Evolutionary conservation across 1,140 invertebrate species (phyloP).

Genomic region (Drosophila mayri): DNA sequence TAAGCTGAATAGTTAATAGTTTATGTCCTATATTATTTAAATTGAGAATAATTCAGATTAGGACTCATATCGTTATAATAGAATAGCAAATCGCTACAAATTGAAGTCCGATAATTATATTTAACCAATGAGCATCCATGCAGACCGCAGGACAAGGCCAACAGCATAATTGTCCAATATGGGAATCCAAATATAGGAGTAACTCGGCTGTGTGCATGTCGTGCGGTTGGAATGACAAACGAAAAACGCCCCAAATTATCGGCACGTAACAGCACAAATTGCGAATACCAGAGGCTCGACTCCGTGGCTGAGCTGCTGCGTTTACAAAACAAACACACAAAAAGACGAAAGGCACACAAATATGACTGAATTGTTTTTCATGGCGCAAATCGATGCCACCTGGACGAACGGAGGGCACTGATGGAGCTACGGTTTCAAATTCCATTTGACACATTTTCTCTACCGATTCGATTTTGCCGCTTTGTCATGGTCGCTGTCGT

Average conservation of each 20-base stretch:
- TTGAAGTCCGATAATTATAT: neutral
- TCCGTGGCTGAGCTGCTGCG: conserved; percentile 29
- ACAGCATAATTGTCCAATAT: conserved; percentile 35
- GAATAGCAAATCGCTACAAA: neutral
- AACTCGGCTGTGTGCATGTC: conserved; percentile 18
- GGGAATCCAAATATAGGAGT: conserved; percentile 48
- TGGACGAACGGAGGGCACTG: conserved; percentile 22
- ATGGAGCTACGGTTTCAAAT: conserved; percentile 58
- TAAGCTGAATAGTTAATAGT: neutral
- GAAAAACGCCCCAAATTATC: conserved; percentile 69
- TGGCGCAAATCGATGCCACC: conserved; percentile 51
- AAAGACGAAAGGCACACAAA: conserved; percentile 55
- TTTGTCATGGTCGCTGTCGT: conserved; percentile 30
- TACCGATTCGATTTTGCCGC: conserved; percentile 37
- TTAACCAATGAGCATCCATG: neutral
- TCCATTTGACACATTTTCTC: conserved; percentile 74
- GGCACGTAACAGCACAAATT: conserved; percentile 45
- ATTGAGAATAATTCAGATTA: neutral
- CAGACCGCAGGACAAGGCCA: neutral
- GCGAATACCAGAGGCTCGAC: conserved; percentile 5
- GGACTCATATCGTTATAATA: neutral
- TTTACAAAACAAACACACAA: conserved; percentile 62
- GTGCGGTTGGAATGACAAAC: conserved; percentile 43
- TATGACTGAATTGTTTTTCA: conserved; percentile 79
- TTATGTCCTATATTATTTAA: too few relatives aligned